Evolutionary conservation across 2,113 vertebrate genomes (phyloP), one percentile per base, ranked within the genome.

Genomic region (Fulmarus glacialis): DNA sequence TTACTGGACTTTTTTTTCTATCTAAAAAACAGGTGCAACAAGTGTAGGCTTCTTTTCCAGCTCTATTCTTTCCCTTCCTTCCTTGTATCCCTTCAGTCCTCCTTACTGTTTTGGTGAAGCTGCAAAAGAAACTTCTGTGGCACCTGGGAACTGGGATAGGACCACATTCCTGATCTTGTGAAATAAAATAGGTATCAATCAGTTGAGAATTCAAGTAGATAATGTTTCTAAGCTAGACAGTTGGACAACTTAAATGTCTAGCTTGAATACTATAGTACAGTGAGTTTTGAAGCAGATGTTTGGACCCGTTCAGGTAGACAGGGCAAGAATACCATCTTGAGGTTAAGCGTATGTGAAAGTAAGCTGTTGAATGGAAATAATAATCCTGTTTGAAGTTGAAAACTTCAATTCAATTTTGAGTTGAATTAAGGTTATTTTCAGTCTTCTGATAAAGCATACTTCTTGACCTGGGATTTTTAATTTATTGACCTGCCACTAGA

Each of bases 281-380:
- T 59, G 26, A 68, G 4, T 21, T 75, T 72, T 72, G 59, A 77
- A 84, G 48, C 7, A 78, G 8, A 22, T 53, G 10, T 84, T 68
- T 81, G 20, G 26, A 43, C n/a, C 24, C 0, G 0, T 77, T 89
- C 29, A 63, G 24, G 48, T 8, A 47, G 18, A 68, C 21, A 50
- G n/a, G 36, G 22, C 77, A 83, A 82, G 59, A 86, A 80, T 70
- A 77, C 15, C 45, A 43, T 26, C 23, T 29, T 48, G 42, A 84
- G 7, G 12, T 73, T 75, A 60, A 77, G 36, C 12, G 22, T 6
- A 36, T 40, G 12, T 64, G 53, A 86, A 94, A 93, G 17, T 11
- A 62, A 84, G 8, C 12, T 4, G 8, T 63, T 68, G 32, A 90
- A 55, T 34, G 56, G 55, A 78, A 82, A 36, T n/a, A 50, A 17